Conservation (phyloP, 2,888 invertebrate genomes). For the Schizaphis graminum region DNA sequence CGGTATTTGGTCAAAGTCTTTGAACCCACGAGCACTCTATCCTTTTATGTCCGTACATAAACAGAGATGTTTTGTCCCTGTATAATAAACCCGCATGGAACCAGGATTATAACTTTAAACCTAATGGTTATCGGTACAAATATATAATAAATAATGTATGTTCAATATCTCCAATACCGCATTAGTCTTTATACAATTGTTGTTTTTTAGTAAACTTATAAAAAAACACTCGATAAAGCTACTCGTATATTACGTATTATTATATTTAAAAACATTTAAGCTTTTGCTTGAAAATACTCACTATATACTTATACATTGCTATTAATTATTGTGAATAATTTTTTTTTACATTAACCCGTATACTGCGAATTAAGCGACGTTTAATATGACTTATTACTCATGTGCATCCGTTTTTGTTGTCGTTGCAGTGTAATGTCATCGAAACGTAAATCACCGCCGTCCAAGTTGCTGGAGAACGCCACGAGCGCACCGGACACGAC, state of each 20-base stretch:
- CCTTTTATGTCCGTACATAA: neutral
- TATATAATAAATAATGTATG: too few species aligned
- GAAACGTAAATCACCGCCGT: slow-evolving; percentile 96
- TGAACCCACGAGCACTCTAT: neutral
- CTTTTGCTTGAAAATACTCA: neutral
- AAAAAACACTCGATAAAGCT: too few species aligned
- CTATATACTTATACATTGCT: too few species aligned
- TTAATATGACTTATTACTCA: neutral
- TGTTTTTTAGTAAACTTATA: too few species aligned
- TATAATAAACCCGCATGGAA: neutral
- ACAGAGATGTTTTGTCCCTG: neutral
- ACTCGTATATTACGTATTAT: too few species aligned
- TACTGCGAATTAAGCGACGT: neutral
- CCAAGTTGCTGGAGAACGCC: slow-evolving; percentile 87
- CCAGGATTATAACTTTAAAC: neutral
- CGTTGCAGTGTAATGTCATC: slow-evolving; percentile 91
- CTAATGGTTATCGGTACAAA: too few species aligned
- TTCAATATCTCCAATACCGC: too few species aligned
- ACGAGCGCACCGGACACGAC: slow-evolving; percentile 53
- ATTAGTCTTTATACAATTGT: too few species aligned
- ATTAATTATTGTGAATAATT: too few species aligned
- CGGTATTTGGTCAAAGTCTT: neutral
- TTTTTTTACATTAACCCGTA: neutral
- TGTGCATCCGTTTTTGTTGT: neutral
- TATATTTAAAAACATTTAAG: neutral